Base-by-base conservation (phyloP, 2,113 vertebrate genomes). In the Thunnus thynnus region DNA sequence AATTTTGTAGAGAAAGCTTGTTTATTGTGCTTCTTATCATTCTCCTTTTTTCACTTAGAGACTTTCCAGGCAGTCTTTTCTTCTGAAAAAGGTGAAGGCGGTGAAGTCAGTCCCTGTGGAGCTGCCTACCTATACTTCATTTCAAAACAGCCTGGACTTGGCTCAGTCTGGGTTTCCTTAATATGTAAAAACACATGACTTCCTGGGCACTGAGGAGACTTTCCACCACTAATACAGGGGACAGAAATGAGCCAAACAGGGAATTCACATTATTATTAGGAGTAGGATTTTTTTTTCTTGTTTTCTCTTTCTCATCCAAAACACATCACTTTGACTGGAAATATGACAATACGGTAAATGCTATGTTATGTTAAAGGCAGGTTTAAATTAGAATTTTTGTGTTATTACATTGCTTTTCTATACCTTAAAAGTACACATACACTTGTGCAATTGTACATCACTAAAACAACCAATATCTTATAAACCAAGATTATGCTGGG, bases 91-190 rank as follows among this genome's bases (percentile, higher is more conserved):
- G 62, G 18, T 66, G 18, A 48, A 22, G 41, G 25, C 16, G n/a
- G 32, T 14, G 72, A 44, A 18, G 16, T 17, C 61, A 7, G 25
- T 64, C 16, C 51, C 60, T 55, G 72, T 17, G n/a, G 62, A 22
- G 54, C n/a, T 58, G 54, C 36, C 36, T 46, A 8, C 5, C 32
- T 36, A 36, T 8, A 13, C 20, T 12, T 13, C 54, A 51, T 76
- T 67, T 67, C 5, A 58, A 32, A 30, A 58, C 41, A 57, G 44
- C 41, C 27, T 13, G 73, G 36, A 7, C 25, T 48, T 67, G 17
- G 41, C 48, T 67, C 48, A 56, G 25, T 61, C 54, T 60, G 73
- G 67, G 62, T 47, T 57, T 56, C 17, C 17, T 6, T 16, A 48
- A 56, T 13, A 57, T 66, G 18, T 66, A 66, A 76, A 58, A 25